phyloP scores from a whole-genome alignment of 2,888 invertebrate species.

The Unio delphinus region DNA sequence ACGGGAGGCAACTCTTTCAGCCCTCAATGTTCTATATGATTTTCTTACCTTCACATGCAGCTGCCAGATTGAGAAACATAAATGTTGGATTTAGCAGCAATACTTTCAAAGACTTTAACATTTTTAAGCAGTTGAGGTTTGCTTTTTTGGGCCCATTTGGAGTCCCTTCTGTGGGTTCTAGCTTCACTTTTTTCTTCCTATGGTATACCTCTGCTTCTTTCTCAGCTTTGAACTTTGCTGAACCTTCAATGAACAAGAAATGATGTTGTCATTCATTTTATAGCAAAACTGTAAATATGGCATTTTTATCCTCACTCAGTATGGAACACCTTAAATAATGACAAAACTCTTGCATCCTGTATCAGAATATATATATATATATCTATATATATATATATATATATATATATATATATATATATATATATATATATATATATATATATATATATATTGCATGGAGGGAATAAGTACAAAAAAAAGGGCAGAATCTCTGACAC shows the following conservation, averaged over 20 bases:
- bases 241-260: slow-evolving; percentile 47
- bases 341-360: too few species aligned
- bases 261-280: neutral
- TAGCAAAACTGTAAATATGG: too few species aligned
- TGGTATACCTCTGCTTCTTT: slow-evolving; percentile 60
- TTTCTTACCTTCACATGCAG: slow-evolving; percentile 74
- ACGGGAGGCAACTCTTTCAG: too few species aligned
- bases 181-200: slow-evolving; percentile 21
- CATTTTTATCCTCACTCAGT: too few species aligned
- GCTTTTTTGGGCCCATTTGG: slow-evolving; percentile 7
- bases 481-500: too few species aligned
- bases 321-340: too few species aligned
- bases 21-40: neutral
- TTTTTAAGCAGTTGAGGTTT: slow-evolving; percentile 42
- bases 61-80: slow-evolving; percentile 68
- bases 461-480: too few species aligned
- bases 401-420: too few species aligned
- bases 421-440: too few species aligned
- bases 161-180: slow-evolving; percentile 3
- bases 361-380: too few species aligned
- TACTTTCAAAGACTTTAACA: slow-evolving; percentile 55
- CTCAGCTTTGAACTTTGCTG: slow-evolving; percentile 61
- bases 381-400: too few species aligned
- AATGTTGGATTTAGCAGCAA: slow-evolving; percentile 67
- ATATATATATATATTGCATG: too few species aligned